Evolutionary conservation across 1,140 invertebrate species (phyloP).

Genomic region (Philaenus spumarius): DNA sequence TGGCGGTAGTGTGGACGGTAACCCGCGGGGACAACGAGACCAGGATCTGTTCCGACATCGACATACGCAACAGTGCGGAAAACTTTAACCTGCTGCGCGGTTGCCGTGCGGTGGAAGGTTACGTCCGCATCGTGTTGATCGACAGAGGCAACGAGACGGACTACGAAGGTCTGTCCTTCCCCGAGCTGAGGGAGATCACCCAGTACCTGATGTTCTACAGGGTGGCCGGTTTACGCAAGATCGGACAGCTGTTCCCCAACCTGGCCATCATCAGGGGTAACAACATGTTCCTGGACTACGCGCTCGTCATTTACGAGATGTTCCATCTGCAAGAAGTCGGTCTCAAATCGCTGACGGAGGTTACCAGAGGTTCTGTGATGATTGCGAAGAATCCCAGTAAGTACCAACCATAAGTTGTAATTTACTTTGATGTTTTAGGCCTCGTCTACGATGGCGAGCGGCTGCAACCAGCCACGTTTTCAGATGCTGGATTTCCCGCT

Average conservation of each 20-base stretch:
- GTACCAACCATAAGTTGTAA: no score
- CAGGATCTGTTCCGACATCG: no score
- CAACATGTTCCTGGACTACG: conserved; percentile 73
- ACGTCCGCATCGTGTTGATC: conserved; percentile 72
- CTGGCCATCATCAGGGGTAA: conserved; percentile 85
- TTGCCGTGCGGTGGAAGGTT: conserved; percentile 82
- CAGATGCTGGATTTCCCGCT: no score
- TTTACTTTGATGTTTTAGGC: no score
- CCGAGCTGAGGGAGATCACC: conserved; percentile 56
- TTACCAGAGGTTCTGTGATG: conserved; percentile 74
- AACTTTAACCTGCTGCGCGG: conserved; percentile 61
- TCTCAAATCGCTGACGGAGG: conserved; percentile 67
- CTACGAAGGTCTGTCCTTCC: conserved; percentile 55
- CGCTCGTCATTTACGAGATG: conserved; percentile 75
- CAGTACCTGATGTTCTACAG: conserved; percentile 63
- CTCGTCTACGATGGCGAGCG: no score
- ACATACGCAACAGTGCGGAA: conserved; percentile 67
- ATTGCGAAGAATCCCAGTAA: conserved; percentile 72
- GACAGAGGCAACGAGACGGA: conserved; percentile 43
- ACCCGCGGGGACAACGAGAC: no score
- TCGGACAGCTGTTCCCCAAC: conserved; percentile 88
- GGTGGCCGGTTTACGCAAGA: conserved; percentile 62
- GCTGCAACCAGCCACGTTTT: no score
- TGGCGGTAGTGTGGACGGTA: no score
- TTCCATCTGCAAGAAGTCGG: conserved; percentile 66